Evolutionary conservation across 92 coral and sea anemone genomes (phyloP), one percentile per base, ranked within the genome.

Genomic region (Nematostella vectensis): DNA sequence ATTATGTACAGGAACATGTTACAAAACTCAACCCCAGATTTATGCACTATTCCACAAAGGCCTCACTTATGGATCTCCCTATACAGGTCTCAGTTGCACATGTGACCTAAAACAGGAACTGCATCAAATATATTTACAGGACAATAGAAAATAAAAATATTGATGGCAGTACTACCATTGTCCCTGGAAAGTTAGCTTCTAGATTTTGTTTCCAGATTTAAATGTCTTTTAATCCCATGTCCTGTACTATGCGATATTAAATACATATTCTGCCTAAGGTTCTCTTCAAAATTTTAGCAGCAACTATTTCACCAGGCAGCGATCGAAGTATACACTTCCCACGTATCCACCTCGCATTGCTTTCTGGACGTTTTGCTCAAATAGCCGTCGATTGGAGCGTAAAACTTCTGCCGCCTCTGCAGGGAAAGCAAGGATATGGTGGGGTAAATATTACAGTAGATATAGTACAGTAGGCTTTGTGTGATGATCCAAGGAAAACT

Each of bases 351-450:
- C 98, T 29, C 98, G 72, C 95, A 91, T 81, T 48, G 98, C 95
- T 63, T 82, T 91, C 70, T 81, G 82, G 18, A 91, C 98, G 55
- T 91, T 91, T 58, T 85, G 96, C 70, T 91, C 98, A 71, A 91
- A 91, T 50, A 86, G 80, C 52, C 98, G 87, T 69, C 98, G 77
- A 65, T 91, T 91, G 49, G 78, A 64, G 54, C 96, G 68, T 31
- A 91, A 78, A 37, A 91, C 98, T 48, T 91, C 98, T 27, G 98
- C 98, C 3, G 98, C 98, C 54, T 91, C 98, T 91, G 87, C 4
- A 54, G 20, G 15, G 48, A 11, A 15, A 47, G 60, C 13, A 33
- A 33, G 40, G 40, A 33, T 33, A 6, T n/a, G n/a, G n/a, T n/a
- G n/a, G n/a, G n/a, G n/a, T n/a, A n/a, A n/a, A n/a, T n/a, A n/a